Evolutionary conservation across 2,888 invertebrate species (phyloP), one percentile per base, ranked within the genome.

Genomic region (Ochropleura plecta): DNA sequence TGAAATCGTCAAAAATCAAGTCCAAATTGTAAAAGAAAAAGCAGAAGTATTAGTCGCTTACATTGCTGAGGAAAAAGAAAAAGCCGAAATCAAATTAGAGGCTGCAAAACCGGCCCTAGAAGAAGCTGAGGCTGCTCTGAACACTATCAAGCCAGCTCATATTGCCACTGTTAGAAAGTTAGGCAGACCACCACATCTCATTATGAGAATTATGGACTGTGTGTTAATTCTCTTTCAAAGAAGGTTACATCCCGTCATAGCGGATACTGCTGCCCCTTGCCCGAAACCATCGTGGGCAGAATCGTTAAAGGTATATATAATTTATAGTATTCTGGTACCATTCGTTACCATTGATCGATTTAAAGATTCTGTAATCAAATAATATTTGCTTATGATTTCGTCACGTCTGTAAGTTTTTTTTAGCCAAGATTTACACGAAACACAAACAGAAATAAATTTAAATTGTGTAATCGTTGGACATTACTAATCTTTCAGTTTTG

Each of bases 181-280:
- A 72, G 99, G 99, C 12, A 97, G 99, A 81, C 99, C 99, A 0
- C 99, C 99, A 0, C 99, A 99, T 96, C 96, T 99, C 14, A 99
- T 99, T 90, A 98, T 99, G 99, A 97, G 99, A 81, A 99, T 99
- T 87, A 99, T 99, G 99, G 99, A 99, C 93, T 99, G 99, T 92
- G 99, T 99, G 0, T 92, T 99, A 87, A 98, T 99, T 87, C 95
- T 99, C 44, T 99, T 99, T 92, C 99, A 99, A 96, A 97, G 99
- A 81, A 98, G 98, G 93, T 92, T 99, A 64, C 98, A 99, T 92
- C 97, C 98, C 0, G 97, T 98, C 8, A 97, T 98, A 86, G 97
- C 98, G 7, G 99, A 99, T 92, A 97, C 97, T 0, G 97, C 98
- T 49, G 97, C 98, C 1, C 97, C 98, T 0, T 99, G 98, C 91